Percentiles rank a stretch among this genome's conserved stretches.
Conservation (phyloP, 1,140 invertebrate genomes). For the Lucilia sericata region DNA sequence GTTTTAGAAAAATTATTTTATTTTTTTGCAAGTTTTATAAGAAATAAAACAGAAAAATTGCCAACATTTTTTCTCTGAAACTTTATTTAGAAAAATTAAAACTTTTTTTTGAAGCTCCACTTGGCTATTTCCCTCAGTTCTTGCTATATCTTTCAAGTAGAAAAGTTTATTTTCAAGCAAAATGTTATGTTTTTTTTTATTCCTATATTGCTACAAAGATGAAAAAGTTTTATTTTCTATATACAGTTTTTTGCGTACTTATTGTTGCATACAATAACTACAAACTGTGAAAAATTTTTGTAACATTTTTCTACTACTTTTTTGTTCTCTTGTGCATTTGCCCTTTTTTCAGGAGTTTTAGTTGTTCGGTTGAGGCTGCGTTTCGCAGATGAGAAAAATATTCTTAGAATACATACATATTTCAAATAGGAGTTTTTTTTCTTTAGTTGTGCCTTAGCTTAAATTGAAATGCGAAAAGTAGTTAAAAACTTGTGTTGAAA, state of each 20-base stretch:
- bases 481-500: conserved; percentile 17
- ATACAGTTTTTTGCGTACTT: neutral
- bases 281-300: conserved; percentile 1
- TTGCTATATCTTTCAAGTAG: neutral
- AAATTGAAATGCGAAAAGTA: conserved; percentile 17
- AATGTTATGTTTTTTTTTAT: neutral
- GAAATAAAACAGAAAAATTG: neutral
- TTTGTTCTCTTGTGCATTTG: neutral
- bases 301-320: conserved; percentile 1
- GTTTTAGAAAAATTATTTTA: neutral
- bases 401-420: neutral
- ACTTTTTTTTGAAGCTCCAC: neutral
- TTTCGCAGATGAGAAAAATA: neutral
- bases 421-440: neutral
- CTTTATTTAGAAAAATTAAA: neutral
- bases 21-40: neutral
- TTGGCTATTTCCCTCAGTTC: neutral
- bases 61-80: neutral
- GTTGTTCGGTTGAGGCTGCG: too few species aligned
- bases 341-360: neutral
- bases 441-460: neutral
- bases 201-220: neutral
- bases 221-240: neutral
- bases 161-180: neutral
- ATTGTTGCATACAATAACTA: conserved; percentile 6